Base-by-base conservation (phyloP, 2,797 vertebrate species). In the Erpetoichthys calabaricus region DNA sequence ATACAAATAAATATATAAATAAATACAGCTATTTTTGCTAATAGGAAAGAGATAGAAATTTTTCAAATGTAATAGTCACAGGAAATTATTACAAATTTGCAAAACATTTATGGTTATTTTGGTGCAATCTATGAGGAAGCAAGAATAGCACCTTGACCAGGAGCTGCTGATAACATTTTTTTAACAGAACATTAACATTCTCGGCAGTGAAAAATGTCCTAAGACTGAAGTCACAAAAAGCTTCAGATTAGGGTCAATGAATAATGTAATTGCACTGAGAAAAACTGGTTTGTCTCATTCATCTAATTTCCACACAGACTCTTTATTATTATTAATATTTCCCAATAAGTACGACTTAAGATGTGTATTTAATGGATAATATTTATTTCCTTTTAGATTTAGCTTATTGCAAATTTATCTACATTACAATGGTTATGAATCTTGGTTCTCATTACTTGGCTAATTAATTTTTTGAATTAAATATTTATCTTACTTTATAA, bases 381-480 rank as follows among this genome's bases (percentile, higher is more conserved):
- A 80, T 79, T 82, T 82, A 79, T 79, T 82, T 77, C 69, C 68
- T 77, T 74, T 61, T 72, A 64, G 63, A 70, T 72, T 65, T 73
- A 59, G 67, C 53, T 73, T 69, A 75, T 79, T 76, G 76, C 68
- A 65, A 72, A 79, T 82, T 84, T 77, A 78, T 82, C 75, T 73
- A 68, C 72, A 80, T 86, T 80, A 77, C 64, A 70, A 61, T 51
- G 74, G 67, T 68, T 71, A 81, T 61, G 52, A 62, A 65, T 68
- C 63, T 51, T 64, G 65, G 74, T 79, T 66, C 68, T 73, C 73
- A 80, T 83, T 80, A 76, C 4, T 63, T 80, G 72, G 71, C 67
- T 80, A 84, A 83, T 86, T 84, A 83, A 84, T 79, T 80, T 68
- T 58, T 60, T 72, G 50, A 73, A 78, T 80, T 80, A 77, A 76